These are phyloP conservation scores for Hippoglossus hippoglossus DNA, from an alignment of 2,797 vertebrate species.

Conservation along the genomic window DNA sequence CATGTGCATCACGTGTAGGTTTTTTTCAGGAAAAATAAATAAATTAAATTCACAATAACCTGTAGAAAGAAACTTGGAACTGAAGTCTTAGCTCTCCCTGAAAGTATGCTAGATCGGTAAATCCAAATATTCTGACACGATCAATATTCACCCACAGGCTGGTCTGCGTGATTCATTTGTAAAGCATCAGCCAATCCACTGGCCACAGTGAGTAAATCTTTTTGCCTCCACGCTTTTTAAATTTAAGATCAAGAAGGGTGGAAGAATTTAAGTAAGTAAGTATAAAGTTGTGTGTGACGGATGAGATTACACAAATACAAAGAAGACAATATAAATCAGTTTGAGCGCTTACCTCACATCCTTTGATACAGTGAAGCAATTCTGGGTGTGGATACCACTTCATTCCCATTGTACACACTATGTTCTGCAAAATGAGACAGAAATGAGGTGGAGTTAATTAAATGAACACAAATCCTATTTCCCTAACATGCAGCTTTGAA, in stretches of 20 bases:
- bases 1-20: not conserved
- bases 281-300: constrained; percentile 4
- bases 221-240: constrained; percentile 6
- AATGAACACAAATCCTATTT: not conserved
- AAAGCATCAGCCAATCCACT: constrained; percentile 23
- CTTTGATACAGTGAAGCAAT: constrained; percentile 95
- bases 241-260: constrained; percentile 9
- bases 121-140: constrained; percentile 19
- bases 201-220: constrained; percentile 36
- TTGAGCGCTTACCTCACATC: constrained; percentile 91
- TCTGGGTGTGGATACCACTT: constrained; percentile 97
- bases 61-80: not conserved
- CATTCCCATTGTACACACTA: constrained; percentile 94
- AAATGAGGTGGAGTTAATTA: not conserved
- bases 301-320: constrained; percentile 26
- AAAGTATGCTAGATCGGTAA: constrained; percentile 15
- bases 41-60: not conserved
- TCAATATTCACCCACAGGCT: constrained; percentile 16
- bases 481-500: not conserved
- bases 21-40: too few relatives aligned
- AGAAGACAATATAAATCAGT: constrained; percentile 3
- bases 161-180: constrained; percentile 19
- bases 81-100: not conserved
- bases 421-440: constrained; percentile 82
- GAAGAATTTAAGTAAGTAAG: constrained; percentile 19